These are phyloP conservation scores for Euzophera pinguis DNA, from an alignment of 2,888 invertebrate genomes.

Conservation along the genomic window DNA sequence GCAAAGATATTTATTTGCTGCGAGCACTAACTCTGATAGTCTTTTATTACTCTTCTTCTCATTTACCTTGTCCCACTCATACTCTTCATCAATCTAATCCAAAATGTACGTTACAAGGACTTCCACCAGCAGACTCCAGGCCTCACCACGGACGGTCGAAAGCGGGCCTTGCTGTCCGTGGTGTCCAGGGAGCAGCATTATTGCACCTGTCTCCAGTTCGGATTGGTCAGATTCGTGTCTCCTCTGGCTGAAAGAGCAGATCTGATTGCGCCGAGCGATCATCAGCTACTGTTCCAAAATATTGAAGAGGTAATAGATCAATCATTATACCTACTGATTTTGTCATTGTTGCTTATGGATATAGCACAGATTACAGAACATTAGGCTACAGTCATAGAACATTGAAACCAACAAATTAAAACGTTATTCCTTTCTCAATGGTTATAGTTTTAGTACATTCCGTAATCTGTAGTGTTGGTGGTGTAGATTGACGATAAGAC, in stretches of 20 bases:
- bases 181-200: conserved; percentile 89
- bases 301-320: conserved; percentile 83
- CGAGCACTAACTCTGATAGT: too few relatives aligned
- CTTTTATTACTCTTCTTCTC: too few relatives aligned
- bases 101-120: conserved; percentile 9
- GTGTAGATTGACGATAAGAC: too few relatives aligned
- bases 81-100: not conserved
- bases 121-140: conserved; percentile 60
- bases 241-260: conserved; percentile 88
- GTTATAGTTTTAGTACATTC: too few relatives aligned
- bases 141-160: conserved; percentile 77
- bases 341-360: too few relatives aligned
- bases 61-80: too few relatives aligned
- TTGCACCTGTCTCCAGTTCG: conserved; percentile 87
- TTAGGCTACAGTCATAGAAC: too few relatives aligned
- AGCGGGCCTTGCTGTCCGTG: conserved; percentile 86
- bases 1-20: too few relatives aligned
- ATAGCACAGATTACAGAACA: too few relatives aligned
- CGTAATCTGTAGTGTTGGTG: too few relatives aligned
- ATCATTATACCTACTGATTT: not conserved
- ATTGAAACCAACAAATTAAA: too few relatives aligned
- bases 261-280: conserved; percentile 87
- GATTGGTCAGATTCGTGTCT: conserved; percentile 87
- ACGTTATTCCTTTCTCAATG: too few relatives aligned
- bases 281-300: conserved; percentile 90